phyloP scores from a whole-genome alignment of 2,888 invertebrate genomes.

The Thumatha senex region DNA sequence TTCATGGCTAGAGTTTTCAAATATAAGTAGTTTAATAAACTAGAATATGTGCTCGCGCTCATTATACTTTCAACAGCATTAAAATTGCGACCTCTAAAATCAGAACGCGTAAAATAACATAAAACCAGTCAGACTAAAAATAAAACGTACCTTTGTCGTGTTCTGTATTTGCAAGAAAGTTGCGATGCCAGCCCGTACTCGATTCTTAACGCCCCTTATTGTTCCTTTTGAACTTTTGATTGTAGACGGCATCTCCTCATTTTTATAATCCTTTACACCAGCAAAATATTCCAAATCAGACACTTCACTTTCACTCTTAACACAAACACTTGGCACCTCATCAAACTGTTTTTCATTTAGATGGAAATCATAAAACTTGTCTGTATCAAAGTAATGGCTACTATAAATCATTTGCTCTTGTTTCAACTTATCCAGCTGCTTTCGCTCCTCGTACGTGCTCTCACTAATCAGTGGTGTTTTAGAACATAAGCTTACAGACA shows the following conservation, averaged over 20 bases:
- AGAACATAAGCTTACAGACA: slow-evolving; percentile 48
- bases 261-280: slow-evolving; percentile 89
- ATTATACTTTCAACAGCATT: slow-evolving; percentile 69
- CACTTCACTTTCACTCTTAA: slow-evolving; percentile 72
- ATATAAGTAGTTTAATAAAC: slow-evolving; percentile 58
- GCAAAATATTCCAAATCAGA: slow-evolving; percentile 89
- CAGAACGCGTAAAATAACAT: slow-evolving; percentile 67
- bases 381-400: slow-evolving; percentile 87
- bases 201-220: slow-evolving; percentile 96
- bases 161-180: slow-evolving; percentile 95
- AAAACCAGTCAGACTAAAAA: slow-evolving; percentile 28
- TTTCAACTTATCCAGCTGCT: slow-evolving; percentile 77
- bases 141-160: slow-evolving; percentile 87
- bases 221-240: slow-evolving; percentile 96
- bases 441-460: slow-evolving; percentile 87
- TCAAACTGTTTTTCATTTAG: slow-evolving; percentile 88
- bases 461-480: slow-evolving; percentile 84
- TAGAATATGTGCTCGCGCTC: slow-evolving; percentile 50
- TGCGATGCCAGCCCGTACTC: slow-evolving; percentile 96
- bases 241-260: slow-evolving; percentile 86
- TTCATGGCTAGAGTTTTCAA: slow-evolving; percentile 33
- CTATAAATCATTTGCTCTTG: slow-evolving; percentile 73
- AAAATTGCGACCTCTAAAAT: slow-evolving; percentile 69
- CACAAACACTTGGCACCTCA: slow-evolving; percentile 75
- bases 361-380: slow-evolving; percentile 92